Conservation (phyloP, 2,888 invertebrate genomes). For the Drosophila rellima region DNA sequence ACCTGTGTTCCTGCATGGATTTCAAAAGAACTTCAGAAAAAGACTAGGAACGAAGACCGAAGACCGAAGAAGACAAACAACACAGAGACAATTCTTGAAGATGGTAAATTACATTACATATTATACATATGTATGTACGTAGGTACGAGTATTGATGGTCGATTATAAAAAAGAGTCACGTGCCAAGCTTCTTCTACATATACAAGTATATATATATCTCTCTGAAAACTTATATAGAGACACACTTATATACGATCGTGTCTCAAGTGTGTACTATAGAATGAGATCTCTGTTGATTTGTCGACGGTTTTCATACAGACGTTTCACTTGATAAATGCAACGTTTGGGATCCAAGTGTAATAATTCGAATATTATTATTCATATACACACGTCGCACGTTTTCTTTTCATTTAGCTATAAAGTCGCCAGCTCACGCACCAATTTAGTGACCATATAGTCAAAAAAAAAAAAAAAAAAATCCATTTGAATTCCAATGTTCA, state of each 20-base stretch:
- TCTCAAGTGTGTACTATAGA: constrained; percentile 1
- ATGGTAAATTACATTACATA: constrained; percentile 4
- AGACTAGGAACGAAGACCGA: background rate
- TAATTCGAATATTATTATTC: constrained; percentile 79
- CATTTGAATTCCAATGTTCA: constrained; percentile 59
- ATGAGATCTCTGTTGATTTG: constrained; percentile 28
- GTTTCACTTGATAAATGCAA: constrained; percentile 42
- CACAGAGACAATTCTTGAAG: constrained; percentile 4
- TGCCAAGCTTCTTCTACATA: constrained; percentile 49
- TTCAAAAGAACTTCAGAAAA: constrained; percentile 13
- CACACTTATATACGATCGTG: constrained; percentile 10
- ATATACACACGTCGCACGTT: constrained; percentile 67
- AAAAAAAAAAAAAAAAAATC: constrained; percentile 39
- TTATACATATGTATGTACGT: background rate
- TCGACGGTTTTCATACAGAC: constrained; percentile 1
- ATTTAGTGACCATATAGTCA: constrained; percentile 55
- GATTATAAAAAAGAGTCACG: constrained; percentile 75
- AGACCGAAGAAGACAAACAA: constrained; percentile 3
- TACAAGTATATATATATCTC: constrained; percentile 19
- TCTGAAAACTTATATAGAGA: constrained; percentile 35
- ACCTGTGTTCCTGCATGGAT: constrained; percentile 1
- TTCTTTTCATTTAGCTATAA: constrained; percentile 50
- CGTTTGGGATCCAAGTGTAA: constrained; percentile 29
- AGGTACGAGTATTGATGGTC: constrained; percentile 47
- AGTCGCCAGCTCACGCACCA: constrained; percentile 55